A percentile compares a stretch with the other conserved stretches of the same genome.
Evolutionary conservation across 2,888 invertebrate species (phyloP).

Genomic region (Euphydryas editha): DNA sequence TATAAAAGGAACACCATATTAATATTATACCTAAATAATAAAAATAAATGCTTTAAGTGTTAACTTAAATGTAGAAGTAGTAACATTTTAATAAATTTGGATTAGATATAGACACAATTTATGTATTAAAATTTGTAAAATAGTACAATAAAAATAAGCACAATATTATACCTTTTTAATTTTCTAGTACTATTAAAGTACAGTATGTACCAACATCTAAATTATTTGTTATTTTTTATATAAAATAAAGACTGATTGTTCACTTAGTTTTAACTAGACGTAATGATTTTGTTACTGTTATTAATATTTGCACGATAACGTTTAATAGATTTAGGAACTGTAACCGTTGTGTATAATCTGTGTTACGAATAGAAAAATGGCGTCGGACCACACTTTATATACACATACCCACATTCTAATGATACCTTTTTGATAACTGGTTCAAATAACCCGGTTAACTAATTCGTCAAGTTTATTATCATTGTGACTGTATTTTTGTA

Average conservation of each 20-base stretch:
- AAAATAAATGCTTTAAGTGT: background rate
- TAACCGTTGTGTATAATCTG: background rate
- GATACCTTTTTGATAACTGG: no score
- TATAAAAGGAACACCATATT: no score
- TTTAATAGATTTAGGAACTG: background rate
- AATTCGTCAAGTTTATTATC: no score
- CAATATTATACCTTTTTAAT: slow-evolving; percentile 46
- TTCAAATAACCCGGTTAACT: no score
- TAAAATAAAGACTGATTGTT: slow-evolving; percentile 78
- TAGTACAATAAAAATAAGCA: slow-evolving; percentile 42
- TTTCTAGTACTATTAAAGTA: slow-evolving; percentile 20
- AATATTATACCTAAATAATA: no score
- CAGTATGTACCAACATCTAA: slow-evolving; percentile 50
- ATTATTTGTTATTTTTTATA: slow-evolving; percentile 62
- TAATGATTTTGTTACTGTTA: slow-evolving; percentile 21
- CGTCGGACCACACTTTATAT: background rate
- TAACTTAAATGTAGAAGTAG: background rate
- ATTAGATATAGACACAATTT: slow-evolving; percentile 1
- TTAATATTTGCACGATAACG: background rate
- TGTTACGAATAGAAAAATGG: background rate
- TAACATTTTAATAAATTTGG: background rate
- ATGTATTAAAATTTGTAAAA: background rate
- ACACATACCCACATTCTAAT: no score
- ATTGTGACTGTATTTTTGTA: no score
- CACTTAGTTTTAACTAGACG: slow-evolving; percentile 47